phyloP scores from a whole-genome alignment of 2,113 vertebrate genomes.

The Mionectes macconnelli region DNA sequence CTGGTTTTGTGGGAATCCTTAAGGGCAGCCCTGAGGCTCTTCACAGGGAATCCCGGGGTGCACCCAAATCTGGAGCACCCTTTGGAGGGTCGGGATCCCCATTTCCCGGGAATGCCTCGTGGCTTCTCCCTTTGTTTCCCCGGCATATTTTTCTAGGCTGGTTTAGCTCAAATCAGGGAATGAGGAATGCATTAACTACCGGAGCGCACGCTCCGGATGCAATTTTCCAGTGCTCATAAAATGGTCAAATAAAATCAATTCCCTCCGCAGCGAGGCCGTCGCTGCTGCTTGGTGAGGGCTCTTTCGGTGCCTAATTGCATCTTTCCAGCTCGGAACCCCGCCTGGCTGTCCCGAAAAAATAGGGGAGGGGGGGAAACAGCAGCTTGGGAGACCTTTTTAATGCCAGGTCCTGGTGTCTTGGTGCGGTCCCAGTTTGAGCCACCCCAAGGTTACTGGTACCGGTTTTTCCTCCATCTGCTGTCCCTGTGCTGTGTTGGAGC shows the following conservation, averaged over 20 bases:
- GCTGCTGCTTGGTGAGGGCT: background rate
- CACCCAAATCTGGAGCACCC: background rate
- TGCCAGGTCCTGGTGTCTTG: background rate
- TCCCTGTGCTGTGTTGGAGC: background rate
- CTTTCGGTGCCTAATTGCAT: conserved; percentile 9
- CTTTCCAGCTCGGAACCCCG: background rate
- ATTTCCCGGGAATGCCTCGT: fast-evolving
- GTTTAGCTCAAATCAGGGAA: background rate
- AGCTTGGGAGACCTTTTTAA: background rate
- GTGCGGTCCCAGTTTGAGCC: background rate
- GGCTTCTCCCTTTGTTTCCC: background rate
- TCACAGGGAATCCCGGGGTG: fast-evolving
- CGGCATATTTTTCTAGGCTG: background rate
- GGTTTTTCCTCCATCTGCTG: fast-evolving
- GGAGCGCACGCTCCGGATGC: conserved; percentile 6
- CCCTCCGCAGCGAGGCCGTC: background rate
- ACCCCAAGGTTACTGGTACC: fast-evolving
- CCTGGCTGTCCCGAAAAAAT: background rate
- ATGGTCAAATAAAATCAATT: conserved; percentile 33
- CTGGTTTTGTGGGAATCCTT: fast-evolving
- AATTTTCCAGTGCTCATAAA: conserved; percentile 1
- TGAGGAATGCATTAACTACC: background rate
- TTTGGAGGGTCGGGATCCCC: fast-evolving
- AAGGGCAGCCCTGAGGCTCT: fast-evolving
- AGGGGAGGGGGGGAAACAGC: background rate